These are phyloP conservation scores for Apis dorsata DNA, from an alignment of 1,140 invertebrate species.

Conservation along the genomic window DNA sequence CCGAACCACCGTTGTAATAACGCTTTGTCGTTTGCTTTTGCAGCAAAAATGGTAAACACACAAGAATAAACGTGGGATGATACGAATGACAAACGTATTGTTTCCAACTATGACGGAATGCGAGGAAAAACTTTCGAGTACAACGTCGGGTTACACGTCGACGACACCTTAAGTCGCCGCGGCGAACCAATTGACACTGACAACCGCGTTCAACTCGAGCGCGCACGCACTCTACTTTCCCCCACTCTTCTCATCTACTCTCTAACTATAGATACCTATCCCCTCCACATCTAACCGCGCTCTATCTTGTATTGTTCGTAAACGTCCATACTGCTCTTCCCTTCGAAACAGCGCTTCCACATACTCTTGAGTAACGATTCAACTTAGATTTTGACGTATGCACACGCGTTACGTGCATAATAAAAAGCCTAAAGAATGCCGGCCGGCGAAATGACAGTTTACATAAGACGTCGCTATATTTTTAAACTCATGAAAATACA, in stretches of 20 bases:
- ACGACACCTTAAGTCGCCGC: constrained; percentile 51
- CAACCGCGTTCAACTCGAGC: constrained; percentile 48
- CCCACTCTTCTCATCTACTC: constrained; percentile 13
- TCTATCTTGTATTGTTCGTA: too few species aligned
- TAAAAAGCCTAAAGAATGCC: constrained; percentile 16
- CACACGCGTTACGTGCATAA: constrained; percentile 13
- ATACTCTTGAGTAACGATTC: constrained; percentile 35
- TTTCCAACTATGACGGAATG: constrained; percentile 7
- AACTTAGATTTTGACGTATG: constrained; percentile 21
- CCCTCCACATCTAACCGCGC: neutral
- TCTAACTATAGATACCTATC: neutral
- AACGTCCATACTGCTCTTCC: constrained; percentile 22
- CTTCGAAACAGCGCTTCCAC: constrained; percentile 1
- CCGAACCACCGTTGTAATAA: neutral
- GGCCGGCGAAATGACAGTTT: constrained; percentile 20
- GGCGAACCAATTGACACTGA: constrained; percentile 63
- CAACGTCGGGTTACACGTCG: constrained; percentile 42
- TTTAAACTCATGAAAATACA: neutral
- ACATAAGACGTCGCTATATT: neutral
- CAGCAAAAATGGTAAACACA: constrained; percentile 24
- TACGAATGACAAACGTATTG: constrained; percentile 1
- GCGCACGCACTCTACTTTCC: constrained; percentile 48
- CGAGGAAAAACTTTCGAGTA: constrained; percentile 13
- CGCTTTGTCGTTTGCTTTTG: constrained; percentile 9
- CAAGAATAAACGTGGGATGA: neutral